A percentile compares a stretch with the other conserved stretches of the same genome.
Evolutionary conservation across 2,113 vertebrate genomes (phyloP).

Genomic region (Melanostigma gelatinosum): DNA sequence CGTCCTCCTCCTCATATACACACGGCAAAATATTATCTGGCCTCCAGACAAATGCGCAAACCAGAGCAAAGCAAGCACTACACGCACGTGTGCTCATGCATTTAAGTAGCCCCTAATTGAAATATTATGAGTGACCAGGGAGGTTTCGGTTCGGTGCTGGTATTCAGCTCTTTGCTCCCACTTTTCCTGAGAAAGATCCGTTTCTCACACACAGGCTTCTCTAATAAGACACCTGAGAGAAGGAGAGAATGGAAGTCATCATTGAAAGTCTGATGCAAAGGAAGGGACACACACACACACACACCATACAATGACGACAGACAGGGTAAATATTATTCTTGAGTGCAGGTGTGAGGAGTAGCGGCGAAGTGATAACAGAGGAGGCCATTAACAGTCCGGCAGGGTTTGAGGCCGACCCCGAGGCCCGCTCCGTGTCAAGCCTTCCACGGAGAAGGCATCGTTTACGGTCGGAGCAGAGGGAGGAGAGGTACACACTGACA

Average conservation of each 20-base stretch:
- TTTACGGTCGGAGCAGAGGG: slow-evolving; percentile 31
- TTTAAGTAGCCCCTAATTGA: slow-evolving; percentile 48
- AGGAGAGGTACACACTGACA: slow-evolving; percentile 53
- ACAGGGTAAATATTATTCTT: slow-evolving; percentile 74
- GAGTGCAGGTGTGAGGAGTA: slow-evolving; percentile 74
- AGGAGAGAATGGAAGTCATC: slow-evolving; percentile 56
- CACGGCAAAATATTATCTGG: not conserved
- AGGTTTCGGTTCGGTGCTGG: slow-evolving; percentile 31
- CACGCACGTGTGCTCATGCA: slow-evolving; percentile 20
- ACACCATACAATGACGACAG: slow-evolving; percentile 52
- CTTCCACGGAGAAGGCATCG: slow-evolving; percentile 13
- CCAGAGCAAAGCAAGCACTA: not conserved
- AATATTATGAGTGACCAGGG: slow-evolving; percentile 56
- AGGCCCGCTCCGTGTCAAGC: slow-evolving; percentile 26
- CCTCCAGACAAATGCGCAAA: not conserved
- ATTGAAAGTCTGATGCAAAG: slow-evolving; percentile 43
- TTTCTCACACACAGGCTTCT: slow-evolving; percentile 47
- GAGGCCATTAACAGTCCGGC: slow-evolving; percentile 50
- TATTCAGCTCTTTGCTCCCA: slow-evolving; percentile 44
- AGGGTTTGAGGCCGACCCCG: slow-evolving; percentile 23
- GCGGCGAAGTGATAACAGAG: slow-evolving; percentile 65
- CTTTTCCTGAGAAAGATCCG: slow-evolving; percentile 56
- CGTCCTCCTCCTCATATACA: not conserved
- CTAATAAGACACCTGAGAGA: slow-evolving; percentile 44
- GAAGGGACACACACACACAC: slow-evolving; percentile 27